A percentile compares a stretch with the other conserved stretches of the same genome.
Evolutionary conservation across 2,113 vertebrate genomes (phyloP).

Genomic region (Panthera uncia): DNA sequence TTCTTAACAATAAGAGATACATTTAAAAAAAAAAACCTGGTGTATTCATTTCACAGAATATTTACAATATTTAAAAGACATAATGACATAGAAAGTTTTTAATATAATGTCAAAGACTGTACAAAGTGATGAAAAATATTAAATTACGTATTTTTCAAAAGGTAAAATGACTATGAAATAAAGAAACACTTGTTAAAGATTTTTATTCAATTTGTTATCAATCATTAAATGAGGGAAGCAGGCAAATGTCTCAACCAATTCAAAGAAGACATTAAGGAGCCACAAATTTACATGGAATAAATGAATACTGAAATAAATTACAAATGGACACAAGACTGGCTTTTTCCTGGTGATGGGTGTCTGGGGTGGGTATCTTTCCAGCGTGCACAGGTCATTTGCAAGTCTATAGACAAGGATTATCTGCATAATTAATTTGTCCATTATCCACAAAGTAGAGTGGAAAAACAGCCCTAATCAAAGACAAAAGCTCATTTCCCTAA

Average conservation of each 20-base stretch:
- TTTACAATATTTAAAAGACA: slow-evolving; percentile 14
- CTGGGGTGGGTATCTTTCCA: background rate
- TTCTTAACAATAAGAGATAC: background rate
- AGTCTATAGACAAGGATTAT: background rate
- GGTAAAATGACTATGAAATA: background rate
- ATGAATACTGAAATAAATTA: background rate
- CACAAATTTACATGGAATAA: background rate
- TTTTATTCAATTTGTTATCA: background rate
- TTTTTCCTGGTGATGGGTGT: background rate
- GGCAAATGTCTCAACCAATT: background rate
- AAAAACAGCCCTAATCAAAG: background rate
- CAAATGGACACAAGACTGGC: background rate
- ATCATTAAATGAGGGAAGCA: slow-evolving; percentile 17
- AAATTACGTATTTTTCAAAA: background rate
- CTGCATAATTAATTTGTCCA: background rate
- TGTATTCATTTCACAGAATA: background rate
- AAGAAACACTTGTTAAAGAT: background rate
- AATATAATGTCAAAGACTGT: background rate
- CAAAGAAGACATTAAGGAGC: slow-evolving; percentile 4
- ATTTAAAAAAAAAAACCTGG: background rate
- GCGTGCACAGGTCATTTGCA: background rate
- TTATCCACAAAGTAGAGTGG: background rate
- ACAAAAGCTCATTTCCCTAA: background rate
- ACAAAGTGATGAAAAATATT: background rate
- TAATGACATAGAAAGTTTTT: slow-evolving; percentile 1